These are phyloP conservation scores for Taeniopygia guttata DNA, from an alignment of 2,797 vertebrate species.

Conservation along the genomic window DNA sequence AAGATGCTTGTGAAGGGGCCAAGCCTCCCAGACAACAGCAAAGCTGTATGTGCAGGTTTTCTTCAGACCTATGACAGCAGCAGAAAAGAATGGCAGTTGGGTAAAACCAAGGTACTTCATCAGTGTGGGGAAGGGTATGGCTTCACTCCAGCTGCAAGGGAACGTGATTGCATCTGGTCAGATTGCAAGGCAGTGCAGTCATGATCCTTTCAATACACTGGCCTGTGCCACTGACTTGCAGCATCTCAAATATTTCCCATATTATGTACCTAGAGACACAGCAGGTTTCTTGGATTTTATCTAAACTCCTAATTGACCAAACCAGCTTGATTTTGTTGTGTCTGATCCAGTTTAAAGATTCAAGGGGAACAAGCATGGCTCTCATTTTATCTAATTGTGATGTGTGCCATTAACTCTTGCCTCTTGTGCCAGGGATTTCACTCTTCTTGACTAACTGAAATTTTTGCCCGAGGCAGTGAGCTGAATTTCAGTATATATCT, in stretches of 20 bases:
- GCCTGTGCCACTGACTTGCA: not conserved
- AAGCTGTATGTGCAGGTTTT: conserved; percentile 77
- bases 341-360: not conserved
- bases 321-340: not conserved
- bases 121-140: not conserved
- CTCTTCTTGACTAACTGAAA: not conserved
- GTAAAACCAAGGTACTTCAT: conserved; percentile 87
- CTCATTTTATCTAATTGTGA: not conserved
- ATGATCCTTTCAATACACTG: not conserved
- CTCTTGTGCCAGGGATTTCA: not conserved
- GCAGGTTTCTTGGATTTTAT: not conserved
- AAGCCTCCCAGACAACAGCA: conserved; percentile 65
- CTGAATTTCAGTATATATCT: not conserved
- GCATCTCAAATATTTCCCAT: not conserved
- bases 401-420: not conserved
- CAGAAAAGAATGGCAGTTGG: conserved; percentile 86
- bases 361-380: not conserved
- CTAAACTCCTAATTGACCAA: not conserved
- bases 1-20: conserved; percentile 81
- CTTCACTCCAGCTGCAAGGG: not conserved
- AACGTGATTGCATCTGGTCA: not conserved
- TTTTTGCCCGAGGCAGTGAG: not conserved
- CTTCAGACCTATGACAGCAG: conserved; percentile 76
- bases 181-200: not conserved
- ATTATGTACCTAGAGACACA: not conserved